Evolutionary conservation across 2,113 vertebrate genomes (phyloP).

Genomic region (Macrotis lagotis): DNA sequence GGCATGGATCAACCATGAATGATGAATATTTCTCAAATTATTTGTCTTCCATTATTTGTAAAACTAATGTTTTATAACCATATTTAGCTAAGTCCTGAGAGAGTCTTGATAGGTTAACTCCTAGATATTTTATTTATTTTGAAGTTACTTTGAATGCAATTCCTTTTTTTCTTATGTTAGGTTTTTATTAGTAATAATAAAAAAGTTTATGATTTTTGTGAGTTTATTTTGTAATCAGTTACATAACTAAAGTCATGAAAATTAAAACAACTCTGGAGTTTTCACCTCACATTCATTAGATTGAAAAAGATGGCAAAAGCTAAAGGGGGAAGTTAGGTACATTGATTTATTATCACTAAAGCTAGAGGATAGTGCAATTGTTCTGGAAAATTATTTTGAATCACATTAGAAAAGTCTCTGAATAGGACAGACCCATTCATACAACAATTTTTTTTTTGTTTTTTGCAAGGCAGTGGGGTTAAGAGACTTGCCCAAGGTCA

Average conservation of each 20-base stretch:
- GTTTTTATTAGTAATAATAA: neutral
- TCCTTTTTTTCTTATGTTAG: neutral
- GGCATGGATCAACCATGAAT: neutral
- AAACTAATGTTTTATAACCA: neutral
- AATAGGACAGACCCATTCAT: neutral
- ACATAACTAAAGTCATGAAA: no score
- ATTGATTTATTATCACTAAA: no score
- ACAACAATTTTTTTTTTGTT: neutral
- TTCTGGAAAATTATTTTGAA: neutral
- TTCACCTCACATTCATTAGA: no score
- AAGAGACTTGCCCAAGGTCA: no score
- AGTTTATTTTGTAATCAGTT: no score
- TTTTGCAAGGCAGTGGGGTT: no score
- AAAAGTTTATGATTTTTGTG: neutral
- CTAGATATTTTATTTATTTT: neutral
- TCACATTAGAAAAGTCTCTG: neutral
- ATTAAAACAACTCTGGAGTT: no score
- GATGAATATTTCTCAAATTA: neutral
- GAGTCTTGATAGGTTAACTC: neutral
- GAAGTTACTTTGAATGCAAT: neutral
- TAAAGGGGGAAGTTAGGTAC: no score
- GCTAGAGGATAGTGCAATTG: no score
- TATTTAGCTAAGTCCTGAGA: neutral
- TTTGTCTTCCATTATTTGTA: no score
- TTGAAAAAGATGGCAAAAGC: no score